Base-by-base conservation (phyloP, 2,888 invertebrate species). In the Oscheius sp. region DNA sequence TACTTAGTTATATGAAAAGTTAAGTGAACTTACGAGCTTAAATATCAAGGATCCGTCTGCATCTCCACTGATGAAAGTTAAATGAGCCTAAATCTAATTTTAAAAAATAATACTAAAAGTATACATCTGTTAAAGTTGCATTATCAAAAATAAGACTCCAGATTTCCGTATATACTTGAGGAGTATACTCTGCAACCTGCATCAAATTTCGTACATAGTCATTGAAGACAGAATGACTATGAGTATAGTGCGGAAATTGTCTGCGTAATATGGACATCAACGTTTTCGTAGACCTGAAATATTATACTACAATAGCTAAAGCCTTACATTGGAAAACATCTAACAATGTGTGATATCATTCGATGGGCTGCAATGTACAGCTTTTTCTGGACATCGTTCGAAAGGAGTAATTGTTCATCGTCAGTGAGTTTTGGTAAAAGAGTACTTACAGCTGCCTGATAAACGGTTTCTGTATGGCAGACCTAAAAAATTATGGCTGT, bases 71-170 rank as follows among this genome's bases (percentile, higher is more conserved):
- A 27, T 15, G 53, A n/a, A 15, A 64, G 20, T n/a, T n/a, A 53
- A n/a, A 34, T 23, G 50, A 53, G 20, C 37, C 12, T 25, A 65
- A 52, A 39, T 3, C 10, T 25, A 3, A n/a, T 53, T 61, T 25
- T 23, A 2, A 3, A 29, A 61, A 39, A 45, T 17, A 6, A 20
- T 42, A 37, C 34, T 39, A 37, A 55, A 65, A 61, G 74, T 71
- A n/a, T 23, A 81, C 81, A 73, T 82, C 82, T 65, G 74, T 67
- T 42, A 64, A 64, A 15, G 76, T 55, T 31, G 80, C 29, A 39
- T 75, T 63, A 3, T 79, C 74, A 29, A 81, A 55, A 50, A 82
- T 64, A 2, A 65, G 25, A 17, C 72, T 69, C 81, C 80, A 82
- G 3, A 82, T 42, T 4, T 81, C 76, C 17, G 71, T 69, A n/a